A percentile compares a stretch with the other conserved stretches of the same genome.
phyloP scores from a whole-genome alignment of 2,113 vertebrate species.

The Nipponia nippon region DNA sequence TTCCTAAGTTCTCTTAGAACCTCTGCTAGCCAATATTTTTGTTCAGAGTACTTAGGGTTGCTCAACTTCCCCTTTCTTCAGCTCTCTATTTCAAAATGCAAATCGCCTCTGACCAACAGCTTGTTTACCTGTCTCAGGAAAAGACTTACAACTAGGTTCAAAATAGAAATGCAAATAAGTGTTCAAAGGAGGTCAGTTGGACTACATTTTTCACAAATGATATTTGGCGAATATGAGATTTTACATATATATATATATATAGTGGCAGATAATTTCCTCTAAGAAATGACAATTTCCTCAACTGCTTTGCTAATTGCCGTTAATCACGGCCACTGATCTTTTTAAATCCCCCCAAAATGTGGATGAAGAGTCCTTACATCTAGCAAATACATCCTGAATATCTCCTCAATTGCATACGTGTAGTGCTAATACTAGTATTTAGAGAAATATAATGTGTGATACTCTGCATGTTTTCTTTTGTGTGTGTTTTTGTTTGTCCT shows the following conservation, averaged over 20 bases:
- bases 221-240: neutral
- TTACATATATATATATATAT: no score
- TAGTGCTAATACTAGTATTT: neutral
- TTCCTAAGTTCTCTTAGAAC: neutral
- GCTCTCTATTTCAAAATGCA: neutral
- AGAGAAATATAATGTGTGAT: accelerated
- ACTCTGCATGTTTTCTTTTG: neutral
- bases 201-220: neutral
- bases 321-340: neutral
- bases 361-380: neutral
- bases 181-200: neutral
- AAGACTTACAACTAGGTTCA: neutral
- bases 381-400: neutral
- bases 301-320: neutral
- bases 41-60: neutral
- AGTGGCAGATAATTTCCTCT: neutral
- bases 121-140: neutral
- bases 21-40: neutral
- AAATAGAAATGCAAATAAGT: neutral
- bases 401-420: neutral
- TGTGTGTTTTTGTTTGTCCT: neutral
- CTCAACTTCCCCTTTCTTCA: neutral
- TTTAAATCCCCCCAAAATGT: neutral
- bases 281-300: no score
- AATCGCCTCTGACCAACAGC: neutral